phyloP scores from a whole-genome alignment of 1,140 invertebrate genomes.

The Nephotettix cincticeps region DNA sequence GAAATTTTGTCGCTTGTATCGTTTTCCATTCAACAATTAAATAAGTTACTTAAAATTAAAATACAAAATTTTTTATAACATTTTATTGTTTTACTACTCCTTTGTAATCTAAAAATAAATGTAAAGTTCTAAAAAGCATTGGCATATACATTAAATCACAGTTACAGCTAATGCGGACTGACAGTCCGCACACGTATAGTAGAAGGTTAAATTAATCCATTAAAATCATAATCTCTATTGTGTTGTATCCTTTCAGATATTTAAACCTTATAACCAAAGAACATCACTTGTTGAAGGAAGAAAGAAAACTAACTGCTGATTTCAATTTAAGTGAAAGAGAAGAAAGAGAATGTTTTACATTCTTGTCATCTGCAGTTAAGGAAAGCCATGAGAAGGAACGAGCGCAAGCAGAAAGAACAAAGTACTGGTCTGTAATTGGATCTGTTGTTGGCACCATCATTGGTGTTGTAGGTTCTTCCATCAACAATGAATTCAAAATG shows the following conservation, averaged over 20 bases:
- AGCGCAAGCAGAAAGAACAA: conserved; percentile 70
- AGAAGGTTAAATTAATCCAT: too few species aligned
- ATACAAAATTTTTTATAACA: too few species aligned
- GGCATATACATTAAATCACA: too few species aligned
- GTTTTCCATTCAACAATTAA: too few species aligned
- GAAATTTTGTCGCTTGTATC: too few species aligned
- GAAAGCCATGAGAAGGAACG: conserved; percentile 72
- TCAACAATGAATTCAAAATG: conserved; percentile 66
- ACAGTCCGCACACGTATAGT: too few species aligned
- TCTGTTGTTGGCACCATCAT: conserved; percentile 67
- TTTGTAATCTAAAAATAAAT: too few species aligned
- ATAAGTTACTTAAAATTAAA: too few species aligned
- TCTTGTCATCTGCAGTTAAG: conserved; percentile 65
- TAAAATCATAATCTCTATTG: too few species aligned
- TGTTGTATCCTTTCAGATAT: conserved; percentile 35
- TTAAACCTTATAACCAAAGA: conserved; percentile 52
- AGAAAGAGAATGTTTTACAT: conserved; percentile 65
- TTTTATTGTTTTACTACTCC: too few species aligned
- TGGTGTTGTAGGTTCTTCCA: conserved; percentile 63
- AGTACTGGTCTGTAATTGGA: conserved; percentile 75
- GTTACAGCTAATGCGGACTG: too few species aligned
- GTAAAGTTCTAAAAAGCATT: too few species aligned
- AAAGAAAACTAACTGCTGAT: conserved; percentile 35
- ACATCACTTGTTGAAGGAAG: conserved; percentile 42
- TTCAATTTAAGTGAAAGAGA: conserved; percentile 48